Base-by-base conservation (phyloP, 2,113 vertebrate species). In the Chamaetylas fuelleborni region DNA sequence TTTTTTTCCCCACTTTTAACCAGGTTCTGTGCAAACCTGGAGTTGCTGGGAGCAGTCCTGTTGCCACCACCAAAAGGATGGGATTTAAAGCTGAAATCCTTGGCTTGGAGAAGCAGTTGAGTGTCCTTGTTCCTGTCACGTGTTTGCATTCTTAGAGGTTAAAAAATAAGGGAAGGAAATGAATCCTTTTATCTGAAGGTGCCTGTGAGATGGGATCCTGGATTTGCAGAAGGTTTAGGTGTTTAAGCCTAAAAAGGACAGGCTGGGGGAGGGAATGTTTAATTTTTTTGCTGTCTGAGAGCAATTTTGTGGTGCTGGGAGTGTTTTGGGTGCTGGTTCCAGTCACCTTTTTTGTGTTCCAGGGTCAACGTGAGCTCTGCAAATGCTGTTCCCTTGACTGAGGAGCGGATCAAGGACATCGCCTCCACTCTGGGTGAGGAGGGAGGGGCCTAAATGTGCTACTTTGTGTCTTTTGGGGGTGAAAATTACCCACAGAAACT, bases 41-140 rank as follows among this genome's bases (percentile, higher is more conserved):
- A 50, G 60, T 1, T 36, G 43, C 86, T 17, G 38, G 64, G 43
- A 38, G 58, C 53, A 20, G 22, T 3, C 12, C 23, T 3, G 28
- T n/a, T 15, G 19, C 34, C 26, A 34, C 58, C 6, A 38, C 19
- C 1, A 78, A 90, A n/a, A 66, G 58, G 11, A 12, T 40, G 31
- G 93, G 80, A 38, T 78, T 98, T 31, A 38, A 81, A 33, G 97
- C 97, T 48, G 97, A 98, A 65, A 98, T 98, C 72, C 57, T 98
- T 22, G 95, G 97, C 23, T 43, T 98, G 82, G 66, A 97, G 47
- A 81, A 98, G 87, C 96, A 97, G 98, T 98, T 98, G 96, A 98
- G 98, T 98, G 31, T 80, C 26, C 5, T 11, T 8, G 28, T 56
- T 58, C 11, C 50, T 50, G 6, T 19, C 14, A 1, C 2, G 0